Base-by-base conservation (phyloP, 2,797 vertebrate species). In the Lindbergichthys nudifrons region DNA sequence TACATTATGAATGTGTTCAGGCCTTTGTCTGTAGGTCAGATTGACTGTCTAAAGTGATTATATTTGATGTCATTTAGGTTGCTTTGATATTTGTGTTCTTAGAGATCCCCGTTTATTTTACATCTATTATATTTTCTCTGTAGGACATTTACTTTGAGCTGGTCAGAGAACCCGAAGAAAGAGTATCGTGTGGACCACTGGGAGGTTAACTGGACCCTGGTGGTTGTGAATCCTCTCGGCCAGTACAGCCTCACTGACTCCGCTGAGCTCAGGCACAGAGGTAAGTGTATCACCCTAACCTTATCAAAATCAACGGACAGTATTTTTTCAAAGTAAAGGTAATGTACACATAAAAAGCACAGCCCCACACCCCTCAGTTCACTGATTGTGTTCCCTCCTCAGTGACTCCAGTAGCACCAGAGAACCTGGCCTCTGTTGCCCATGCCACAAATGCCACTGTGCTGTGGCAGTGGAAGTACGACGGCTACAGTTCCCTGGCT, bases 371-470 rank as follows among this genome's bases (percentile, higher is more conserved):
- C 11, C 16, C 41, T 46, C 10, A 43, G 43, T 62, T 45, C 43
- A 23, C 39, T 54, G 45, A 56, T 36, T 67, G 6, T 65, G 75
- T 11, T 51, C 63, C 66, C 6, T 62, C n/a, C 45, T 16, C 83
- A 96, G 95, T 95, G 41, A 65, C 11, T 58, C 93, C 91, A 4
- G 81, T 93, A 30, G 88, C 89, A 48, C 94, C 95, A n/a, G 23
- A 1, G 21, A 54, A 59, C 0, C 53, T 93, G 50, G 66, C 0
- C 0, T 10, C 32, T 5, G 19, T 43, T 2, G 13, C 42, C 19
- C 15, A 80, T 19, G 87, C 92, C 62, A 90, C 91, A 91, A 93
- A 92, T 39, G 92, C 88, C 26, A 87, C 82, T 32, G 57, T 95
- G 47, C 10, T 10, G 18, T 96, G 94, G 95, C 14, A 36, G 36